A percentile compares a stretch with the other conserved stretches of the same genome.
These are phyloP conservation scores for Euglossa dilemma DNA, from an alignment of 1,140 invertebrate genomes.

Conservation along the genomic window DNA sequence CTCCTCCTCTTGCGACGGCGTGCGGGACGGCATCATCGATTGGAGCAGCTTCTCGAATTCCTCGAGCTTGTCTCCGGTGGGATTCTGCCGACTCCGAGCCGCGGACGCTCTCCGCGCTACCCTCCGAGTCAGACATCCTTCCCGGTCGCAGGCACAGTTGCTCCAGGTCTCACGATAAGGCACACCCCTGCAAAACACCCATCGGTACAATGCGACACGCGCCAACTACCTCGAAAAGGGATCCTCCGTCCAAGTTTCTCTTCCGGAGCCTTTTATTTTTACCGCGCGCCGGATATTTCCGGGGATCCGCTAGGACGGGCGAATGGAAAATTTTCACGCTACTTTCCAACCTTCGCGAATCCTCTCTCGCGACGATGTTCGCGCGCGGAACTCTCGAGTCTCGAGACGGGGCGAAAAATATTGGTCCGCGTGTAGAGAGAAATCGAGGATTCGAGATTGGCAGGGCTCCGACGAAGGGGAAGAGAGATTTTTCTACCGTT, in stretches of 20 bases:
- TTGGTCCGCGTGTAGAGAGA: too few relatives aligned
- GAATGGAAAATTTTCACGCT: background rate
- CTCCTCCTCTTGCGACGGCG: constrained; percentile 70
- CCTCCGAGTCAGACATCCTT: constrained; percentile 77
- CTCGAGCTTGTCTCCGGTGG: constrained; percentile 73
- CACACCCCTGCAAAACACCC: constrained; percentile 16
- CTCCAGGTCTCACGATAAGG: background rate
- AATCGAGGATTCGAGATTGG: too few relatives aligned
- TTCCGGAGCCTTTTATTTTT: background rate
- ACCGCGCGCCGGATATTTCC: too few relatives aligned
- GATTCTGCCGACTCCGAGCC: constrained; percentile 61
- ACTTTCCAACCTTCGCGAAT: background rate
- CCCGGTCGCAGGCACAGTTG: background rate
- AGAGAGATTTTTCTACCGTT: too few relatives aligned
- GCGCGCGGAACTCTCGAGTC: too few relatives aligned
- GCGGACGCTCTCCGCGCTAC: constrained; percentile 59
- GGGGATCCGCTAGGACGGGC: background rate
- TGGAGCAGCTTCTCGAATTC: constrained; percentile 78
- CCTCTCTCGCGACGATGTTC: too few relatives aligned
- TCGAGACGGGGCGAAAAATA: too few relatives aligned
- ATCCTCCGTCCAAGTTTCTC: background rate
- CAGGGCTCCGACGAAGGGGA: too few relatives aligned
- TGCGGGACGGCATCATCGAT: constrained; percentile 75
- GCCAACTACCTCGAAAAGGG: background rate
- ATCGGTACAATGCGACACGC: background rate